phyloP scores from a whole-genome alignment of 2,888 invertebrate genomes.

The Cephus runcator region DNA sequence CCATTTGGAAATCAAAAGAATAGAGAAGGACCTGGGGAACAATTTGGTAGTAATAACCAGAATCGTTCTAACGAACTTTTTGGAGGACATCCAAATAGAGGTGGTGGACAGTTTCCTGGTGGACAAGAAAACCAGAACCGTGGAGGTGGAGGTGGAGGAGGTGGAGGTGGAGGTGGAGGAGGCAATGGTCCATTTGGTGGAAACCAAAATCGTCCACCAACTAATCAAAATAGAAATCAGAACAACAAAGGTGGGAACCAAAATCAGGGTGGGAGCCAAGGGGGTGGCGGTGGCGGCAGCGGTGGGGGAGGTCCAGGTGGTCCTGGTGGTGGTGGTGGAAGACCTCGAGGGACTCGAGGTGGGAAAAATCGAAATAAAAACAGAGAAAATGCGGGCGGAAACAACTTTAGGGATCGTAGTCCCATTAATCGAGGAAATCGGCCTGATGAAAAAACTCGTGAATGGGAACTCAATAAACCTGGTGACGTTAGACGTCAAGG shows the following conservation, averaged over 20 bases:
- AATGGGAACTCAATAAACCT: constrained; percentile 52
- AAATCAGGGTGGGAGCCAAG: constrained; percentile 30
- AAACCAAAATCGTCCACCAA: constrained; percentile 35
- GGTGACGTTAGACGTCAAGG: constrained; percentile 43
- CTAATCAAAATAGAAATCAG: constrained; percentile 38
- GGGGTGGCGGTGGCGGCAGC: constrained; percentile 12
- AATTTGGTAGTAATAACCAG: constrained; percentile 36
- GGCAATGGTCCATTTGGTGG: constrained; percentile 38
- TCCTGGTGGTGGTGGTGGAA: constrained; percentile 19
- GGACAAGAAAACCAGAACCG: constrained; percentile 12
- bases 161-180: constrained; percentile 33
- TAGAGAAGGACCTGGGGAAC: constrained; percentile 24
- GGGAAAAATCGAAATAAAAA: constrained; percentile 56
- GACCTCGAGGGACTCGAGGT: constrained; percentile 45
- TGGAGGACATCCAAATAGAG: constrained; percentile 32
- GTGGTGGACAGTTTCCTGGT: constrained; percentile 23
- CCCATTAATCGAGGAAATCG: constrained; percentile 53
- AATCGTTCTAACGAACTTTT: constrained; percentile 36
- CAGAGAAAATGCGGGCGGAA: constrained; percentile 38
- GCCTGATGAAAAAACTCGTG: constrained; percentile 32
- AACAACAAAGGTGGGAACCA: constrained; percentile 25
- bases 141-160: constrained; percentile 26
- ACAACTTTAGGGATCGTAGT: constrained; percentile 59
- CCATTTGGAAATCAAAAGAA: constrained; percentile 22
- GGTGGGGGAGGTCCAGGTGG: constrained; percentile 24